Base-by-base conservation (phyloP, 2,888 invertebrate genomes). In the Nephrotoma flavescens region DNA sequence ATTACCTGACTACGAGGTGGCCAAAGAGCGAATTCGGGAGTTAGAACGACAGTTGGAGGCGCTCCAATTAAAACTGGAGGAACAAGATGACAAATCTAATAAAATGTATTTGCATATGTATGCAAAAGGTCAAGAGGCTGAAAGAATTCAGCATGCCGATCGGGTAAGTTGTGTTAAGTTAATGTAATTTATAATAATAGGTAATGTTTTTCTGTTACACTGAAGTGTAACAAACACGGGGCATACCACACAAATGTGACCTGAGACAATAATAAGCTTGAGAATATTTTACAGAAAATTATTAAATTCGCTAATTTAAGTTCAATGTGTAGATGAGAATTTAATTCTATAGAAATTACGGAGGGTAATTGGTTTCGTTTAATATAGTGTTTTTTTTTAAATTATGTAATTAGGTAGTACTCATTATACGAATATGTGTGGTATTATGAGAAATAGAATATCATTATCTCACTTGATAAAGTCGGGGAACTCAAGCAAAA, bases 61-160 rank as follows among this genome's bases (percentile, higher is more conserved):
- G 87, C 93, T 95, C 86, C 94, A 94, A 89, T 93, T 93, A 87
- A 95, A 95, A 89, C 91, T 96, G 44, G 92, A 93, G 87, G 95
- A 95, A 86, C 95, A 95, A 88, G 96, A 96, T 89, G 94, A 93
- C 88, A 94, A 94, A 88, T 95, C 96, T 89, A 95, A 95, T 89
- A 93, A 95, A 89, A 94, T 95, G 92, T 96, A 96, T 91, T 92
- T 96, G 90, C 95, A 96, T 91, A 96, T 96, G 96, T 96, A 95
- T 91, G 94, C 95, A 89, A 95, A 96, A 92, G 96, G 96, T 44
- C 95, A 96, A 89, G 95, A 96, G 90, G 95, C 96, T n/a, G 96
- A 95, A 86, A 94, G 94, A 89, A 93, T 95, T 90, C 94, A 95
- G 89, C 93, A 93, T 88, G 93, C 94, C 89, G 95, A 95, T 89